A percentile compares a stretch with the other conserved stretches of the same genome.
Conservation (phyloP, 2,888 invertebrate genomes). For the Amblyjoppa fuscipennis region DNA sequence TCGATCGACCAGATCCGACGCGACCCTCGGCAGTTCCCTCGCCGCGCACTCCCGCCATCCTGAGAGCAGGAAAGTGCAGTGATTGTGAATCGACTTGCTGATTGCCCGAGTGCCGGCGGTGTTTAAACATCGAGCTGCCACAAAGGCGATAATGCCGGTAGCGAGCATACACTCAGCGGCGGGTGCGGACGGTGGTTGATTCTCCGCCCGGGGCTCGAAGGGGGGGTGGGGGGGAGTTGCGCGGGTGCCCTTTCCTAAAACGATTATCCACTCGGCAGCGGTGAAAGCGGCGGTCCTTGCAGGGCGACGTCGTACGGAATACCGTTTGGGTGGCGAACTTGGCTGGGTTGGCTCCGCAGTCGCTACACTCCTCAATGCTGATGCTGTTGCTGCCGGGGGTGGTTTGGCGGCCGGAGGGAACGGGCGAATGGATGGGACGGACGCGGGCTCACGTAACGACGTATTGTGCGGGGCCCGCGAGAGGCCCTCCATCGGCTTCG, state of each 20-base stretch:
- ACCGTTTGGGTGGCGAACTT: conserved; percentile 51
- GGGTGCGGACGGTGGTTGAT: conserved; percentile 3
- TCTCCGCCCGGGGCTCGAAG: neutral
- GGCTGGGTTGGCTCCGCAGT: conserved; percentile 14
- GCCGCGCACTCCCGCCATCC: conserved; percentile 24
- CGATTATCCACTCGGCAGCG: conserved; percentile 83
- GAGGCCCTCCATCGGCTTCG: conserved; percentile 74
- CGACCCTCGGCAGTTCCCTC: neutral
- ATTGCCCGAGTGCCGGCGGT: conserved; percentile 82
- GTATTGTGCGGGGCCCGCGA: conserved; percentile 81
- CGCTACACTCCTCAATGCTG: conserved; percentile 50
- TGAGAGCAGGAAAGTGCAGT: conserved; percentile 72
- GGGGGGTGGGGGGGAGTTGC: conserved; percentile 44
- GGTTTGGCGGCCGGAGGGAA: conserved; percentile 56
- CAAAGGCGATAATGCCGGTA: conserved; percentile 82
- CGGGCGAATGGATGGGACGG: conserved; percentile 56
- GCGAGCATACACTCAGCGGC: conserved; percentile 45
- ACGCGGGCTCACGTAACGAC: conserved; percentile 78
- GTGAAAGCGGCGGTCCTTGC: conserved; percentile 74
- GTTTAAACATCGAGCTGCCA: conserved; percentile 81
- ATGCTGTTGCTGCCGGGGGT: conserved; percentile 57
- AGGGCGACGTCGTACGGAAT: conserved; percentile 43
- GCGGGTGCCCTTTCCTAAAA: conserved; percentile 80
- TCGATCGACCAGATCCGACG: conserved; percentile 25
- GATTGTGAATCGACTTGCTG: conserved; percentile 82